phyloP scores from a whole-genome alignment of 2,888 invertebrate genomes.

The Troides oblongomaculatus region DNA sequence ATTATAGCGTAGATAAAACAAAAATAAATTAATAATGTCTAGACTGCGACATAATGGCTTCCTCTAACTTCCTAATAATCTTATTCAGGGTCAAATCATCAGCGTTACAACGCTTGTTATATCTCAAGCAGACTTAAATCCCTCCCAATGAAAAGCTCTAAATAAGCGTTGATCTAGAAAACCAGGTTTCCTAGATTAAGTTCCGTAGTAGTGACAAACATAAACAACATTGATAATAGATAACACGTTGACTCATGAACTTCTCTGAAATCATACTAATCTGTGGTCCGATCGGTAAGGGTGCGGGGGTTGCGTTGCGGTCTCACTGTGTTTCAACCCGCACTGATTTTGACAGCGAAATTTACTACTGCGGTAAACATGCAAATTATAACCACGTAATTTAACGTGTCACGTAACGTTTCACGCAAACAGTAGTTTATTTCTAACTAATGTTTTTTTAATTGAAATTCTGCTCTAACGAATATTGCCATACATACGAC shows the following conservation, averaged over 20 bases:
- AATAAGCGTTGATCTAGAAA: not conserved
- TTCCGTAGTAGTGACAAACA: not conserved
- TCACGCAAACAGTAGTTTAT: no score
- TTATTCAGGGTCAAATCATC: no score
- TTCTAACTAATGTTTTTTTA: no score
- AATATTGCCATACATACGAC: no score
- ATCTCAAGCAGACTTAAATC: no score
- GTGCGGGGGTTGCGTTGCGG: not conserved
- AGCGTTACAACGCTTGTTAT: no score
- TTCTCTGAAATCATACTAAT: not conserved
- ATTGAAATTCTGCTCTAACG: no score
- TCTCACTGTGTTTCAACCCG: not conserved
- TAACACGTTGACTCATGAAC: not conserved
- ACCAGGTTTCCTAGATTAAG: not conserved
- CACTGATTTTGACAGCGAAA: constrained; percentile 15
- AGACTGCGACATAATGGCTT: no score
- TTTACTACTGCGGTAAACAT: not conserved
- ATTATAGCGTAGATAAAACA: no score
- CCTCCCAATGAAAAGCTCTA: not conserved
- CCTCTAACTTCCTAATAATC: no score
- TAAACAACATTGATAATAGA: not conserved
- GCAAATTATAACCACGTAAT: not conserved
- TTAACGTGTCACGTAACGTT: not conserved
- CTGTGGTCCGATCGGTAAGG: not conserved
- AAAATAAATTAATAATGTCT: no score